Percentiles rank a stretch among this genome's conserved stretches.
phyloP scores from a whole-genome alignment of 2,797 vertebrate genomes.

The Ficedula albicollis region DNA sequence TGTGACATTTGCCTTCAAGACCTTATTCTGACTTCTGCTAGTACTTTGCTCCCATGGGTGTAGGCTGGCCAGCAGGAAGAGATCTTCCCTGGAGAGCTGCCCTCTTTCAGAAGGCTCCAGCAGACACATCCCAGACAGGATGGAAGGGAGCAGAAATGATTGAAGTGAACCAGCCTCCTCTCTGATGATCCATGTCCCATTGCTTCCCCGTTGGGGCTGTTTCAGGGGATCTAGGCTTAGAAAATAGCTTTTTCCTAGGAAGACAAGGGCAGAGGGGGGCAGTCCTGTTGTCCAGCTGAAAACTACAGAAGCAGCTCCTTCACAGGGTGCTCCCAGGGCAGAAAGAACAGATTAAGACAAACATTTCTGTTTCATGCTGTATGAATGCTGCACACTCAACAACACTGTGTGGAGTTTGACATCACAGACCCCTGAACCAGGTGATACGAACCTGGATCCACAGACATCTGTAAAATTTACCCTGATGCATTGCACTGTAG shows the following conservation, averaged over 20 bases:
- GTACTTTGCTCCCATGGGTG: fast-evolving
- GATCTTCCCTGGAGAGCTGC: neutral
- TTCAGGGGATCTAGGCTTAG: neutral
- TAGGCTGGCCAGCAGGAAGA: neutral
- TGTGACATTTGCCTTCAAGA: neutral
- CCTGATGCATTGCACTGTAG: neutral
- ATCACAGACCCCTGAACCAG: neutral
- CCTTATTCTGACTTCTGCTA: neutral
- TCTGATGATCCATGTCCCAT: neutral
- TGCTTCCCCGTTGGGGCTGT: fast-evolving
- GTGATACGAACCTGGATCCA: neutral
- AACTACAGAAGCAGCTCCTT: neutral
- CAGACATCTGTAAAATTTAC: neutral
- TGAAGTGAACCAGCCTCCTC: neutral
- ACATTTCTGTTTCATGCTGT: neutral
- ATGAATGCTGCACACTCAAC: neutral
- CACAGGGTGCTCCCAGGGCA: neutral
- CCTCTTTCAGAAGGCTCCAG: neutral
- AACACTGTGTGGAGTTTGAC: neutral
- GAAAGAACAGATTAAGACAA: neutral
- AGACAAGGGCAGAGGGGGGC: neutral
- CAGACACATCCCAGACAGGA: neutral
- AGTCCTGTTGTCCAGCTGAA: neutral
- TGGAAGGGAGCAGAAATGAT: neutral
- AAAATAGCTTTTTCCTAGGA: neutral